Conservation (phyloP, 1,140 invertebrate genomes). For the Pachypeltis micranthus region DNA sequence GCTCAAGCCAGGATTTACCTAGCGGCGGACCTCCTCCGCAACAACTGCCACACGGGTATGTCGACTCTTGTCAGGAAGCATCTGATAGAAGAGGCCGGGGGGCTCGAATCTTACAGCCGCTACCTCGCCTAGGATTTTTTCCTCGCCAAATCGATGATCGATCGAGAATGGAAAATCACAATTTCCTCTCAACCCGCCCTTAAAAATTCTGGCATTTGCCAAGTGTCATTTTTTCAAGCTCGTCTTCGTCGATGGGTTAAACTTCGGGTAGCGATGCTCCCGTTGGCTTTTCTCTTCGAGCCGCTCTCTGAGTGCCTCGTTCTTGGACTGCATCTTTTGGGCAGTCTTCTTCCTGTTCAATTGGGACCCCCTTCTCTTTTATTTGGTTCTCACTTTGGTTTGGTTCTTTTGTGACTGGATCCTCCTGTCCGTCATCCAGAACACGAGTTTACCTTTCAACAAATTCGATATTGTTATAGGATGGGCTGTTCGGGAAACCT, state of each 20-base stretch:
- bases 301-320: slow-evolving; percentile 90
- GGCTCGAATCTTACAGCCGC: slow-evolving; percentile 77
- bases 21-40: slow-evolving; percentile 74
- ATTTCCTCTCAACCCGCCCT: slow-evolving; percentile 79
- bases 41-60: slow-evolving; percentile 99
- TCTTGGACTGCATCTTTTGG: slow-evolving; percentile 76
- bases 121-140: slow-evolving; percentile 99
- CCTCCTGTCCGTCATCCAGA: slow-evolving; percentile 78
- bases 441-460: slow-evolving; percentile 86
- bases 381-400: slow-evolving; percentile 78
- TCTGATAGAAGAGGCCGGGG: slow-evolving; percentile 84
- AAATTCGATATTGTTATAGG: slow-evolving; percentile 89
- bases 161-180: slow-evolving; percentile 67
- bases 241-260: slow-evolving; percentile 89
- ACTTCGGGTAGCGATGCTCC: slow-evolving; percentile 87
- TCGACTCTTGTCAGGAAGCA: slow-evolving; percentile 85
- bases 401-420: slow-evolving; percentile 96
- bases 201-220: slow-evolving; percentile 82
- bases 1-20: slow-evolving; percentile 93
- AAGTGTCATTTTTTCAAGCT: slow-evolving; percentile 73
- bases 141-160: slow-evolving; percentile 80
- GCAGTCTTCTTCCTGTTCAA: slow-evolving; percentile 68
- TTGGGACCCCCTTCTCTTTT: slow-evolving; percentile 81
- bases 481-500: slow-evolving; percentile 89
- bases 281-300: slow-evolving; percentile 81